Conservation (phyloP, 2,113 vertebrate species). For the Okapia johnstoni region DNA sequence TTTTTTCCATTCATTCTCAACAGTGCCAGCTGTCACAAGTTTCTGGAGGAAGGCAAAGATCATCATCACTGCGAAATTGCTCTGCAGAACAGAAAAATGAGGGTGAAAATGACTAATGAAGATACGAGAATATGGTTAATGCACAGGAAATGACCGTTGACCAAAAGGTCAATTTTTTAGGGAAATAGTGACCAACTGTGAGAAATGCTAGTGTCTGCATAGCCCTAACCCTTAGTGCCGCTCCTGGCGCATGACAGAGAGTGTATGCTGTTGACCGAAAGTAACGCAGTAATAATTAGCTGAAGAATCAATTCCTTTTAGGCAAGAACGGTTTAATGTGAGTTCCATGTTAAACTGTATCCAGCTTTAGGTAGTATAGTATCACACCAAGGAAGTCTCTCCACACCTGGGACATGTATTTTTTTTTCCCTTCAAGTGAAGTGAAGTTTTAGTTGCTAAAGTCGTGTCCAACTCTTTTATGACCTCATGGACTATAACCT, state of each 20-base stretch:
- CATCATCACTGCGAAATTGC: slow-evolving; percentile 62
- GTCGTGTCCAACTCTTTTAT: neutral
- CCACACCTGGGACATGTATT: neutral
- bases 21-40: slow-evolving; percentile 53
- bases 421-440: neutral
- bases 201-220: neutral
- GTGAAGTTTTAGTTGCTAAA: neutral
- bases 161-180: neutral
- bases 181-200: neutral
- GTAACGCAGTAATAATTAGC: neutral
- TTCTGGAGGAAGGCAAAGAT: slow-evolving; percentile 67
- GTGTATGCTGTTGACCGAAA: neutral
- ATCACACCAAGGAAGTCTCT: neutral
- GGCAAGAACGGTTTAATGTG: neutral
- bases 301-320: neutral
- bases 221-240: neutral
- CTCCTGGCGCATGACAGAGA: neutral
- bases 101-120: neutral
- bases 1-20: slow-evolving; percentile 69
- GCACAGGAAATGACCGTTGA: neutral
- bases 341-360: neutral
- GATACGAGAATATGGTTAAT: rapidly evolving
- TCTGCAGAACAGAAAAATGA: slow-evolving; percentile 25
- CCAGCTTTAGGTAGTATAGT: neutral
- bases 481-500: neutral